Conservation (phyloP, 2,113 vertebrate genomes). For the Dasypus novemcinctus region DNA sequence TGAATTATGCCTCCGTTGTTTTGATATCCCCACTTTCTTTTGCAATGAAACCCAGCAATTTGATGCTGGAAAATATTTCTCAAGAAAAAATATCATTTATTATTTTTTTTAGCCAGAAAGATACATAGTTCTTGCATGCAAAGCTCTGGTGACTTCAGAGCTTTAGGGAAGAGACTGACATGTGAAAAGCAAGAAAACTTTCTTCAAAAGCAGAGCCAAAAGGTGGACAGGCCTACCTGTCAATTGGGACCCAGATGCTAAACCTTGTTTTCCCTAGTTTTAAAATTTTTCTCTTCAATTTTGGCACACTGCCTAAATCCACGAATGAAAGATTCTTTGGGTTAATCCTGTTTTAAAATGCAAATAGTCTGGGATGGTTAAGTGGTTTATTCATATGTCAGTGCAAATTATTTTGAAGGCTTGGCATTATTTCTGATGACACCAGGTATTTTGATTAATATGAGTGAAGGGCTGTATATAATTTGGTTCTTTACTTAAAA, state of each 20-base stretch:
- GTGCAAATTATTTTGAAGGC: not conserved
- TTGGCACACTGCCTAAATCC: not conserved
- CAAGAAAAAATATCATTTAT: not conserved
- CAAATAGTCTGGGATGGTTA: not conserved
- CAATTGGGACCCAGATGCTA: not conserved
- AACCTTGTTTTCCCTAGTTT: not conserved
- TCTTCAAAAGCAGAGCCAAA: not conserved
- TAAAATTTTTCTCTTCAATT: not conserved
- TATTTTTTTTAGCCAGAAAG: not conserved
- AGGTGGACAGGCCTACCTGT: not conserved
- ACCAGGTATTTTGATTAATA: not conserved
- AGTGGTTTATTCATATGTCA: not conserved
- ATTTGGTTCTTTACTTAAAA: not conserved
- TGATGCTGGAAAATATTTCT: conserved; percentile 41
- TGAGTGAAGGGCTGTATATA: not conserved
- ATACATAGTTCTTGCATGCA: not conserved
- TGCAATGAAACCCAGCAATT: not conserved
- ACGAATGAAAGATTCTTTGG: not conserved
- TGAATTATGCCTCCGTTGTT: not conserved
- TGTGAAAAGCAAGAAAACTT: not conserved
- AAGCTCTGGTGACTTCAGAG: not conserved
- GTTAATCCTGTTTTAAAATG: conserved; percentile 23
- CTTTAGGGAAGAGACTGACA: not conserved
- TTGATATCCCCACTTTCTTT: not conserved
- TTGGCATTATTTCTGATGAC: not conserved